A percentile compares a stretch with the other conserved stretches of the same genome.
phyloP scores from a whole-genome alignment of 2,888 invertebrate genomes.

The Zeuzera pyrina region DNA sequence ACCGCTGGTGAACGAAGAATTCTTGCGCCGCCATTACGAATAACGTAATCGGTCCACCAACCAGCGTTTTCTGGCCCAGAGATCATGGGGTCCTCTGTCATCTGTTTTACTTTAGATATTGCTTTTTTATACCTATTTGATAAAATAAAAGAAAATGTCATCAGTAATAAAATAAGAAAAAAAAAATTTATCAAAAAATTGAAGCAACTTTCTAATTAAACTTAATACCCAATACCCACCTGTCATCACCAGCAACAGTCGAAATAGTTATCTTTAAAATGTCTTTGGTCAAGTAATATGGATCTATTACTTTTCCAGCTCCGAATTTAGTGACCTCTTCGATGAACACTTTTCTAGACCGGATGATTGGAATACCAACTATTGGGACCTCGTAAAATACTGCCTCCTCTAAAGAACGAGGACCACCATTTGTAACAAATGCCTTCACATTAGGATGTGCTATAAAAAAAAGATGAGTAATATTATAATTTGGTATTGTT shows the following conservation, averaged over 20 bases:
- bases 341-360: conserved; percentile 48
- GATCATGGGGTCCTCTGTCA: conserved; percentile 35
- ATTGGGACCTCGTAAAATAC: conserved; percentile 55
- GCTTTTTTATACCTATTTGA: conserved; percentile 50
- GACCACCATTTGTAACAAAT: conserved; percentile 57
- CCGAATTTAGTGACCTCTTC: conserved; percentile 44
- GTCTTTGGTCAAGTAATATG: conserved; percentile 47
- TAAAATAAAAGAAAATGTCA: too few species aligned
- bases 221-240: too few species aligned
- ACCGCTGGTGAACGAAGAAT: conserved; percentile 55
- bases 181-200: conserved; percentile 1
- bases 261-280: conserved; percentile 33
- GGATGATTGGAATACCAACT: conserved; percentile 48
- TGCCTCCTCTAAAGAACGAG: conserved; percentile 61
- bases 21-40: conserved; percentile 53
- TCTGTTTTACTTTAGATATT: conserved; percentile 32
- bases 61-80: conserved; percentile 62
- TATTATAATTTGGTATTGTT: too few species aligned
- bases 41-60: conserved; percentile 70
- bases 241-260: conserved; percentile 32
- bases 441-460: conserved; percentile 58
- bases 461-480: conserved; percentile 26
- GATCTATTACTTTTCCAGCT: conserved; percentile 49
- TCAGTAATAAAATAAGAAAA: too few species aligned
- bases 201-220: not conserved